These are phyloP conservation scores for Psittacula derbiana DNA, from an alignment of 2,797 vertebrate species.

Conservation along the genomic window DNA sequence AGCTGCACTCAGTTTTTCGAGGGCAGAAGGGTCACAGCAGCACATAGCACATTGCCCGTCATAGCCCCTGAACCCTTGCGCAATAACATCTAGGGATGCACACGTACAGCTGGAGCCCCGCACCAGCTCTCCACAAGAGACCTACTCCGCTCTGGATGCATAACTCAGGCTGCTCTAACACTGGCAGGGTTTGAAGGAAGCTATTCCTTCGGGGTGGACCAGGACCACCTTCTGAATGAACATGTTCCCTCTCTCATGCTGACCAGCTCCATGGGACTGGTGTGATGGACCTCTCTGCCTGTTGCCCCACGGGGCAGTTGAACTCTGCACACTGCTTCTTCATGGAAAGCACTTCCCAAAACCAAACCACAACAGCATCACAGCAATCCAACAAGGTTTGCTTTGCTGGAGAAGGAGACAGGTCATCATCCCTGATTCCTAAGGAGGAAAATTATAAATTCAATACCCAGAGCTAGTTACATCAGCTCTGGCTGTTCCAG, in stretches of 20 bases:
- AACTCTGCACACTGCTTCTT: neutral
- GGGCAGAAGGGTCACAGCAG: neutral
- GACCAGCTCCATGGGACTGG: neutral
- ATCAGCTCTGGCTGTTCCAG: neutral
- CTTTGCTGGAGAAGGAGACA: neutral
- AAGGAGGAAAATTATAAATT: neutral
- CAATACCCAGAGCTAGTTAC: neutral
- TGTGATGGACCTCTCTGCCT: fast-evolving
- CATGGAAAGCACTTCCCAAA: neutral
- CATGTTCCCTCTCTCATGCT: neutral
- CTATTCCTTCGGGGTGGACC: neutral
- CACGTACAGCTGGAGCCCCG: neutral
- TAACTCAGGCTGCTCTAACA: neutral
- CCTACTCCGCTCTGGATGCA: neutral
- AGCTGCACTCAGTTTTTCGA: neutral
- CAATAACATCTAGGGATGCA: neutral
- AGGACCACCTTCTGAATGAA: neutral
- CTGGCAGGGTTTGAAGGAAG: neutral
- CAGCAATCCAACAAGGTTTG: neutral
- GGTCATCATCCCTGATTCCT: neutral
- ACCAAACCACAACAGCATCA: neutral
- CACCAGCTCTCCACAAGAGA: neutral
- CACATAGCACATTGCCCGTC: neutral
- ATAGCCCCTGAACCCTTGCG: neutral
- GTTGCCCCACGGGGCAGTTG: neutral